These are phyloP conservation scores for Patella depressa DNA, from an alignment of 2,888 invertebrate genomes.

Conservation along the genomic window DNA sequence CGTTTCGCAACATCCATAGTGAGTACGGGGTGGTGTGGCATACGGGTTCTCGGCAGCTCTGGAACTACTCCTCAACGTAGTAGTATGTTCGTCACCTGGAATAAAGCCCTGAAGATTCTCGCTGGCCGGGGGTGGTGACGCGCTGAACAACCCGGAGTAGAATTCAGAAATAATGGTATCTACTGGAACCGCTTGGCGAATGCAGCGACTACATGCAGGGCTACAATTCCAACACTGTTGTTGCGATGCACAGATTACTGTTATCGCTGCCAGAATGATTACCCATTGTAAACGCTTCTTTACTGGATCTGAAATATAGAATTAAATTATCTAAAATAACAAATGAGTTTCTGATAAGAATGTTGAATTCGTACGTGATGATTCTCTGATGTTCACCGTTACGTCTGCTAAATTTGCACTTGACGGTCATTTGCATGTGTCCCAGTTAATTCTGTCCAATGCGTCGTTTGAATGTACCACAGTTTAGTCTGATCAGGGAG, in stretches of 20 bases:
- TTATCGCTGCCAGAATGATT: not conserved
- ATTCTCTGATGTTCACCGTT: too few species aligned
- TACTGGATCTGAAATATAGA: too few species aligned
- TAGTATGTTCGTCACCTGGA: not conserved
- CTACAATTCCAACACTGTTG: constrained; percentile 37
- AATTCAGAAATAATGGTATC: constrained; percentile 35
- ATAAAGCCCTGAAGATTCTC: not conserved
- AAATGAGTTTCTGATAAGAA: too few species aligned
- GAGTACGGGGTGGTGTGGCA: not conserved
- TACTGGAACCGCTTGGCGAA: constrained; percentile 34
- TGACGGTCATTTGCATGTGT: too few species aligned
- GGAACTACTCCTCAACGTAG: not conserved
- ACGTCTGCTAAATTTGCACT: too few species aligned
- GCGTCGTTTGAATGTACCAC: too few species aligned
- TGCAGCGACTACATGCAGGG: constrained; percentile 33
- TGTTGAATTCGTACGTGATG: too few species aligned
- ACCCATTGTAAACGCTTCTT: too few species aligned
- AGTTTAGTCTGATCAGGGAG: too few species aligned
- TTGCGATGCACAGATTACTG: constrained; percentile 15
- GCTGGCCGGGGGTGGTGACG: constrained; percentile 23
- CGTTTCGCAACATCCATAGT: constrained; percentile 42
- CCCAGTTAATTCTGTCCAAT: too few species aligned
- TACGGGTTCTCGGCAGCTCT: not conserved
- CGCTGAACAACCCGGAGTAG: constrained; percentile 39
- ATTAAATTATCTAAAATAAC: too few species aligned